Conservation (phyloP, 2,888 invertebrate species). For the Helicoverpa assulta region DNA sequence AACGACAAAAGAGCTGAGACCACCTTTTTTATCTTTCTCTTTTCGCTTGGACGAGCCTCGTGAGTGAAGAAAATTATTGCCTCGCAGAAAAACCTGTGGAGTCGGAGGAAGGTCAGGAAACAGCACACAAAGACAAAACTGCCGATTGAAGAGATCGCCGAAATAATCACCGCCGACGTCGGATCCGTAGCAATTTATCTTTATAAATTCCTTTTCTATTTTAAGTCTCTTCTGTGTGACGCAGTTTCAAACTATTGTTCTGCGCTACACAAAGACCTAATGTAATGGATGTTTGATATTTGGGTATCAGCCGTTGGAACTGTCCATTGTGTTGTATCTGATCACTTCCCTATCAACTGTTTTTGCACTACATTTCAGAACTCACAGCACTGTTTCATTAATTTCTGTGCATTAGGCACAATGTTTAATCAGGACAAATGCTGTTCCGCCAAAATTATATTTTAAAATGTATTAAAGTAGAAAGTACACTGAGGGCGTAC, state of each 20-base stretch:
- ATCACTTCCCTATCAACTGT: slow-evolving; percentile 34
- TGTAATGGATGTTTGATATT: slow-evolving; percentile 37
- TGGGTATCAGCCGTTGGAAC: slow-evolving; percentile 17
- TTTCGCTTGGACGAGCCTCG: slow-evolving; percentile 81
- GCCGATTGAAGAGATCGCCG: slow-evolving; percentile 71
- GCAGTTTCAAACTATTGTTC: slow-evolving; percentile 39
- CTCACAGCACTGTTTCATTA: slow-evolving; percentile 44
- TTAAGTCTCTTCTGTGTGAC: slow-evolving; percentile 37
- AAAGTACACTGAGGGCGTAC: slow-evolving; percentile 11
- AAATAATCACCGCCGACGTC: slow-evolving; percentile 66
- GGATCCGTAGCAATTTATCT: slow-evolving; percentile 56
- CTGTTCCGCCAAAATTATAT: slow-evolving; percentile 8
- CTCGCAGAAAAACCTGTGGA: slow-evolving; percentile 78
- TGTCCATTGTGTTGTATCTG: slow-evolving; percentile 36
- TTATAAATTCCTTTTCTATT: slow-evolving; percentile 44
- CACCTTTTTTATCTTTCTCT: slow-evolving; percentile 83
- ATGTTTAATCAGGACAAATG: slow-evolving; percentile 40
- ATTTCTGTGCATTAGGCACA: slow-evolving; percentile 34
- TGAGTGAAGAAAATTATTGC: slow-evolving; percentile 83
- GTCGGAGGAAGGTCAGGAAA: slow-evolving; percentile 76
- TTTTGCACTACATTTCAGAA: slow-evolving; percentile 30
- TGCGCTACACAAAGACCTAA: slow-evolving; percentile 28
- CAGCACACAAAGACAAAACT: slow-evolving; percentile 77
- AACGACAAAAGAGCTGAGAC: slow-evolving; percentile 80
- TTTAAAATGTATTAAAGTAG: slow-evolving; percentile 28